Percentiles rank a stretch among this genome's conserved stretches.
Conservation (phyloP, 2,797 vertebrate species). For the Setipinna tenuifilis region DNA sequence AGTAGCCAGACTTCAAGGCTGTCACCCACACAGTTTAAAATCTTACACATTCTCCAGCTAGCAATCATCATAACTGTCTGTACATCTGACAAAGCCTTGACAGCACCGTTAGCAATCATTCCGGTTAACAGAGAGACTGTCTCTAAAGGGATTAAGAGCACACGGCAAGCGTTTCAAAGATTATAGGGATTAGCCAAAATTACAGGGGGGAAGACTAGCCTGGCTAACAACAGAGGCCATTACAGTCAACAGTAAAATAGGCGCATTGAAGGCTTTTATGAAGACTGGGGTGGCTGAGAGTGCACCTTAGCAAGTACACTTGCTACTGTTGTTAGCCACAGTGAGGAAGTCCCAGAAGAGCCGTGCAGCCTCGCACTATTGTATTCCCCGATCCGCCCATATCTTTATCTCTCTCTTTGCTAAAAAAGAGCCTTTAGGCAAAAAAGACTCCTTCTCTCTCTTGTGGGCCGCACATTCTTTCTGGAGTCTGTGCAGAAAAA, state of each 20-base stretch:
- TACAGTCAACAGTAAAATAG: background rate
- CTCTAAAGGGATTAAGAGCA: background rate
- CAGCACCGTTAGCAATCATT: background rate
- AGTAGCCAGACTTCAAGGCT: background rate
- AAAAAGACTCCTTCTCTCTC: slow-evolving; percentile 21
- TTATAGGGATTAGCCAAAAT: slow-evolving; percentile 11
- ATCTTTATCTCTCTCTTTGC: slow-evolving; percentile 19
- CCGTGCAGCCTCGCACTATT: background rate
- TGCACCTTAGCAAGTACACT: background rate
- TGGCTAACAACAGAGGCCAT: background rate
- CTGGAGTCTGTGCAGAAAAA: slow-evolving; percentile 36
- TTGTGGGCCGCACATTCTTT: slow-evolving; percentile 37
- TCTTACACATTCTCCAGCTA: background rate
- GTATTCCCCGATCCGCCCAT: background rate
- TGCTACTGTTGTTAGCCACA: background rate
- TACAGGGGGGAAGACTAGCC: background rate
- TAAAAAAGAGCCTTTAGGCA: slow-evolving; percentile 32
- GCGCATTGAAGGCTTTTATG: background rate
- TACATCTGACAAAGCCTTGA: background rate
- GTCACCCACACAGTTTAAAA: background rate
- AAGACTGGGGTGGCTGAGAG: background rate
- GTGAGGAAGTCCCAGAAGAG: background rate
- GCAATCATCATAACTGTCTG: background rate
- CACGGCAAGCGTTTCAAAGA: background rate
- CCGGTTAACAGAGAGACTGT: background rate